Conservation (phyloP, 2,113 vertebrate species). For the Ariopsis seemanni region DNA sequence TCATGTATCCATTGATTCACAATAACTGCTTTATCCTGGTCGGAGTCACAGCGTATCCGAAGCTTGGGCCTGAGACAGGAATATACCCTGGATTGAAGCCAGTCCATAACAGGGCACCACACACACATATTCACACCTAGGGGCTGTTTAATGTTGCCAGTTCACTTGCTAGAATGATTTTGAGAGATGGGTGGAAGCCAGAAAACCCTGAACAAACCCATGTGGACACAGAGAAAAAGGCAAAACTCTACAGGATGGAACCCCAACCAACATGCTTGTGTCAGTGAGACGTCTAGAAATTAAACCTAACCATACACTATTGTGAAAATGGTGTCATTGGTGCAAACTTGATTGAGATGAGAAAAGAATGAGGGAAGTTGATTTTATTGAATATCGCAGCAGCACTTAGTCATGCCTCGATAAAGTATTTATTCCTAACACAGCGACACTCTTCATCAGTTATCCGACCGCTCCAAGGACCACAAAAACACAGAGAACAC, state of each 20-base stretch:
- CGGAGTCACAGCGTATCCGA: not conserved
- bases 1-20: not conserved
- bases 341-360: not conserved
- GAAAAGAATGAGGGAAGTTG: not conserved
- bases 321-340: not conserved
- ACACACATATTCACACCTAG: not conserved
- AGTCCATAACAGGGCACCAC: not conserved
- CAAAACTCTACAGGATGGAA: not conserved
- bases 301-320: not conserved
- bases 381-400: not conserved
- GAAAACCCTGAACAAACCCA: not conserved
- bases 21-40: not conserved
- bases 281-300: not conserved
- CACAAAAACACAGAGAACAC: not conserved
- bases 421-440: constrained; percentile 13
- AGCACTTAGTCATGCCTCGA: not conserved
- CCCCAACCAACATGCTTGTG: not conserved
- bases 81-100: not conserved
- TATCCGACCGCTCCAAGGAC: not conserved
- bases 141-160: not conserved
- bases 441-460: not conserved
- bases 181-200: not conserved
- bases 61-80: not conserved
- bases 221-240: not conserved
- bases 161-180: not conserved